Percentiles rank a stretch among this genome's conserved stretches.
Conservation (phyloP, 2,888 invertebrate species). For the Epirrhoe alternata region DNA sequence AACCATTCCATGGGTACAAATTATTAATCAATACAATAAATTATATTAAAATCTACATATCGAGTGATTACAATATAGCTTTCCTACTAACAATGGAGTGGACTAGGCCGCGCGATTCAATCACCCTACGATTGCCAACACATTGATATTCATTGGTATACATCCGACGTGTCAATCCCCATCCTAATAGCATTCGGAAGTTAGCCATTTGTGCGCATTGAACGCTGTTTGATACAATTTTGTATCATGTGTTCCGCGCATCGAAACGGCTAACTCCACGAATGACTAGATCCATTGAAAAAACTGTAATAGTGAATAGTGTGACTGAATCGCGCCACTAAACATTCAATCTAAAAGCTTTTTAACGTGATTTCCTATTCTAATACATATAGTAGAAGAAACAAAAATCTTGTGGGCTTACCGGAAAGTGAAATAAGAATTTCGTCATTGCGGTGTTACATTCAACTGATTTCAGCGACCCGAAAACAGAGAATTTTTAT, state of each 20-base stretch:
- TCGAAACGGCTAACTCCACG: too few relatives aligned
- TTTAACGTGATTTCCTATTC: constrained; percentile 18
- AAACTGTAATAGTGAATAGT: constrained; percentile 1
- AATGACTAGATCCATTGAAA: too few relatives aligned
- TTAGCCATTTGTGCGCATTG: too few relatives aligned
- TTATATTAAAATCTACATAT: constrained; percentile 14
- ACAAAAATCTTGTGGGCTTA: constrained; percentile 13
- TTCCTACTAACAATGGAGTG: constrained; percentile 1
- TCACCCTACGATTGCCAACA: constrained; percentile 5
- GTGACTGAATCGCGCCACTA: constrained; percentile 16
- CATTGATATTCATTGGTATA: background rate
- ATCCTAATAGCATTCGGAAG: too few relatives aligned
- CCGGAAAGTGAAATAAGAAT: constrained; percentile 22
- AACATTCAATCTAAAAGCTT: constrained; percentile 25
- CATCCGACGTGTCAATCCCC: background rate
- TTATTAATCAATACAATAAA: constrained; percentile 19
- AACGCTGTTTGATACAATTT: too few relatives aligned
- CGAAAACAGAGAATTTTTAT: background rate
- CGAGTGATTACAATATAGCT: constrained; percentile 17
- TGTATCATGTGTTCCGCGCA: too few relatives aligned
- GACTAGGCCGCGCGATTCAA: constrained; percentile 21
- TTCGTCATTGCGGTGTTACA: too few relatives aligned
- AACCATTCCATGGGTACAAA: constrained; percentile 33
- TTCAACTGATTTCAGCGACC: background rate
- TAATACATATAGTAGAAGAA: constrained; percentile 14